These are phyloP conservation scores for Forbesichthys agassizii DNA, from an alignment of 2,113 vertebrate genomes.

Conservation along the genomic window DNA sequence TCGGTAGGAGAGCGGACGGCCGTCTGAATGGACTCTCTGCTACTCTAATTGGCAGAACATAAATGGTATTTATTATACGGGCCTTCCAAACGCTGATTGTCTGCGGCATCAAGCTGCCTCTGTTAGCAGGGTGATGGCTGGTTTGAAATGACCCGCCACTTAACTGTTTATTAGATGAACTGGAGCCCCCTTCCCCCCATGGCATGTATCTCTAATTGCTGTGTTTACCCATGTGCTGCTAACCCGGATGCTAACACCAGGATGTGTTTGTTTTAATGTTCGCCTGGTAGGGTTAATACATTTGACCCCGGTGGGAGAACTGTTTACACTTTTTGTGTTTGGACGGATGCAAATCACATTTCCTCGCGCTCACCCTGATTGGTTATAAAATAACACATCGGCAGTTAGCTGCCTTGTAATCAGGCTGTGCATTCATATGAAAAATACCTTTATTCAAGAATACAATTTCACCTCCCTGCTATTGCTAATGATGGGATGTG, in stretches of 20 bases:
- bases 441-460: constrained; percentile 3
- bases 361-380: constrained; percentile 12
- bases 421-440: constrained; percentile 1
- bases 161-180: constrained; percentile 73
- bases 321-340: constrained; percentile 38
- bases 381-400: constrained; percentile 32
- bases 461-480: constrained; percentile 25
- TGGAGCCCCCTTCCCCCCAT: constrained; percentile 48
- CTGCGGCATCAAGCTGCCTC: constrained; percentile 71
- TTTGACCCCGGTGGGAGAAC: constrained; percentile 50
- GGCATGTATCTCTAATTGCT: constrained; percentile 72
- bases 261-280: constrained; percentile 63
- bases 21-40: constrained; percentile 69
- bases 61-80: constrained; percentile 77
- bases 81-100: constrained; percentile 73
- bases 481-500: constrained; percentile 6
- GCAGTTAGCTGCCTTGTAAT: constrained; percentile 21
- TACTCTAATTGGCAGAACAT: constrained; percentile 77
- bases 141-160: constrained; percentile 69
- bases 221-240: constrained; percentile 69
- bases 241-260: constrained; percentile 45
- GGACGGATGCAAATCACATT: constrained; percentile 27
- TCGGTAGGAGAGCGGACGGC: constrained; percentile 67
- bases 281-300: constrained; percentile 53
- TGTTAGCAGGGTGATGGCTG: constrained; percentile 68